Evolutionary conservation across 1,140 invertebrate genomes (phyloP).

Genomic region (Drosophila erecta): DNA sequence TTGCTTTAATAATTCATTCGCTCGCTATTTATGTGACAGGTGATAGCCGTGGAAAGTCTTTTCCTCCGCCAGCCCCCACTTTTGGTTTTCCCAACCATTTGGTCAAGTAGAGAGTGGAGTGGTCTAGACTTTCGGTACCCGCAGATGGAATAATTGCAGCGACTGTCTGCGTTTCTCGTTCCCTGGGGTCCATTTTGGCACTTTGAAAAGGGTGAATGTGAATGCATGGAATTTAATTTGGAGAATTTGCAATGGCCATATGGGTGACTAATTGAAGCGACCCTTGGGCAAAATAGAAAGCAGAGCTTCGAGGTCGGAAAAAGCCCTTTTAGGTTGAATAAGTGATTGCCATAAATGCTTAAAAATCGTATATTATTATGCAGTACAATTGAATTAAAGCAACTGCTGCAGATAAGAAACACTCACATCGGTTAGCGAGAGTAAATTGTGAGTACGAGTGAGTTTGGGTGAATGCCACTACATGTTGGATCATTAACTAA

Average conservation of each 20-base stretch:
- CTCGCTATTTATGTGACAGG: constrained; percentile 75
- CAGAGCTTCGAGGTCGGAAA: neutral
- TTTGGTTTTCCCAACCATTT: constrained; percentile 1
- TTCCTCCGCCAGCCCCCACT: neutral
- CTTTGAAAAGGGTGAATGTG: constrained; percentile 29
- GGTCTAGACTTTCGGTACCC: constrained; percentile 44
- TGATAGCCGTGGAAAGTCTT: constrained; percentile 59
- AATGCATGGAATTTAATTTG: constrained; percentile 41
- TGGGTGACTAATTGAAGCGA: constrained; percentile 39
- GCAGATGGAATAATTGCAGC: constrained; percentile 47
- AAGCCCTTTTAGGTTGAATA: no score
- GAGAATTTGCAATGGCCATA: constrained; percentile 15
- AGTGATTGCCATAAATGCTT: no score
- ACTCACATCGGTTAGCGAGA: constrained; percentile 9
- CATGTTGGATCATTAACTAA: constrained; percentile 77
- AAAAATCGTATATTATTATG: no score
- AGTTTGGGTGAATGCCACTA: constrained; percentile 47
- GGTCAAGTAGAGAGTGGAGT: constrained; percentile 28
- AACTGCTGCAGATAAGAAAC: no score
- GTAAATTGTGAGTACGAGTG: constrained; percentile 2
- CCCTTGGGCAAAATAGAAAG: neutral
- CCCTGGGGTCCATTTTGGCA: constrained; percentile 34
- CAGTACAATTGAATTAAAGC: no score
- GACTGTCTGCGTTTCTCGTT: constrained; percentile 7
- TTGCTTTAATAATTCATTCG: constrained; percentile 70